Evolutionary conservation across 2,888 invertebrate genomes (phyloP).

Genomic region (Eilema sororculum): DNA sequence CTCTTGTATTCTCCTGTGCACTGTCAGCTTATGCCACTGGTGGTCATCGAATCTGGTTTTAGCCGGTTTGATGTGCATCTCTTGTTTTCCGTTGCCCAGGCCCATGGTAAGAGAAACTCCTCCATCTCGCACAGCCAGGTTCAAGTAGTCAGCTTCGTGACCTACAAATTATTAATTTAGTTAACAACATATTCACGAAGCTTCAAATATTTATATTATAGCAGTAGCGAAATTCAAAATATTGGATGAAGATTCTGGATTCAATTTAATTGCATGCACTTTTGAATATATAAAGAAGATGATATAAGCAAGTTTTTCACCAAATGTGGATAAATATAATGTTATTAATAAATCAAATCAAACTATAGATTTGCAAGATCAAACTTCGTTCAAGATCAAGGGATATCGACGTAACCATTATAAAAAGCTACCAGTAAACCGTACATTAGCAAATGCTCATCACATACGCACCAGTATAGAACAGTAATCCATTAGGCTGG

Average conservation of each 20-base stretch:
- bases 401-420: no score
- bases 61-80: conserved; percentile 95
- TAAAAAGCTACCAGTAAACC: not conserved
- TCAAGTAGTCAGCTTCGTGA: conserved; percentile 95
- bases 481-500: conserved; percentile 95
- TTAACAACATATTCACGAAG: not conserved
- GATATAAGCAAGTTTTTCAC: no score
- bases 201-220: not conserved
- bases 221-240: not conserved
- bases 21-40: conserved; percentile 97
- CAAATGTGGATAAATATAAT: no score
- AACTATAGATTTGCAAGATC: not conserved
- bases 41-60: conserved; percentile 97
- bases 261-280: not conserved
- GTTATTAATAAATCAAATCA: not conserved
- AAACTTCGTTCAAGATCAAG: not conserved
- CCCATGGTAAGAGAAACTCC: conserved; percentile 96
- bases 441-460: not conserved
- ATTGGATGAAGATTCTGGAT: not conserved
- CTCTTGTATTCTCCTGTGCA: conserved; percentile 96
- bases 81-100: conserved; percentile 95
- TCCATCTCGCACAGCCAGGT: conserved; percentile 95
- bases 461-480: conserved; percentile 92
- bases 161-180: conserved; percentile 81
- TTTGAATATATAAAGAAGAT: no score